Evolutionary conservation across 2,113 vertebrate genomes (phyloP), one percentile per base, ranked within the genome.

Genomic region (Salvator merianae): DNA sequence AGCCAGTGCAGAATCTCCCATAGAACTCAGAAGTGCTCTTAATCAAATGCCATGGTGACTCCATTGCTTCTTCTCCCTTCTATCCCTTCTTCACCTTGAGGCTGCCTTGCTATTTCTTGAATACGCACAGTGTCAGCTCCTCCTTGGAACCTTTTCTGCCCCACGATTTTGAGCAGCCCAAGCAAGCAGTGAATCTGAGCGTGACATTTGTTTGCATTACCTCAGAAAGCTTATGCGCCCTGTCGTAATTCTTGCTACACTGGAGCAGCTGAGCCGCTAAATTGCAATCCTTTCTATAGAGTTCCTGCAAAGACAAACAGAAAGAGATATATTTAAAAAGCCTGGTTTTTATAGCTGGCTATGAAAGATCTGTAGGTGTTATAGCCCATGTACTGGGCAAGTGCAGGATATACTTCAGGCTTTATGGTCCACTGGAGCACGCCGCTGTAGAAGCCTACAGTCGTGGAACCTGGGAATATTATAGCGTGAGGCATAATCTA

Each of bases 271-370:
- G 98, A 89, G 97, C 97, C 43, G 98, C 98, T 92, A 99, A 96
- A 92, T 97, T 98, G 96, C 98, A 98, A 96, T 99, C 98, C 95
- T 99, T 99, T 92, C 97, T 97, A 93, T 98, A 99, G 90, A 98
- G 93, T 78, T 98, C 98, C 98, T 99, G 92, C 32, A 94, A 96
- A 90, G 94, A 88, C 77, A 91, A 83, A 75, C 38, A 76, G 13
- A 76, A 4, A 76, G 16, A 26, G 32, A 22, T 34, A 12, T 26
- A 59, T 40, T 72, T 69, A 73, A 87, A 85, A 84, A 89, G 40
- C 68, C 0, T 80, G 16, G 78, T 87, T 24, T 92, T 91, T 40
- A 28, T 47, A 86, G 69, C 59, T 22, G 87, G 69, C 36, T 88
- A 63, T 72, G 10, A 14, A 3, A 26, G 26, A 40, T 79, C 82